These are phyloP conservation scores for Gambusia holbrooki DNA, from an alignment of 2,113 vertebrate species.

Conservation along the genomic window DNA sequence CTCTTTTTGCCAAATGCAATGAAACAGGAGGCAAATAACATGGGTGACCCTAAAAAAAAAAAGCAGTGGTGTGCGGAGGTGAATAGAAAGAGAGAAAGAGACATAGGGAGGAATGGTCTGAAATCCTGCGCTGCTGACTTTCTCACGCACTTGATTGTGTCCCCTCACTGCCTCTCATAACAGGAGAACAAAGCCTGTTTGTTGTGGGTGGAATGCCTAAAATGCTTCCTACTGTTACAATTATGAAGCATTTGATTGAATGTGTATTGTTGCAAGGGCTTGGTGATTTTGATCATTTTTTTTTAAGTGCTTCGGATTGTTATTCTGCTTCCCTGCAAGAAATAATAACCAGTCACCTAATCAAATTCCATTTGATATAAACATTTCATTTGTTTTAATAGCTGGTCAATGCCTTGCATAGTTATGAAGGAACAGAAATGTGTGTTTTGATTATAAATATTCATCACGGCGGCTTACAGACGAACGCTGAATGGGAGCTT, in stretches of 20 bases:
- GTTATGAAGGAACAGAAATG: constrained; percentile 9
- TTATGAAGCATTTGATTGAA: constrained; percentile 80
- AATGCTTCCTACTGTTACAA: constrained; percentile 82
- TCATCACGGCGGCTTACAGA: constrained; percentile 62
- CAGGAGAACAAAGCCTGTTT: constrained; percentile 85
- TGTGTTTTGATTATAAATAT: constrained; percentile 70
- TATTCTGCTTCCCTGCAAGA: constrained; percentile 63
- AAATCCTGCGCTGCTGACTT: constrained; percentile 89
- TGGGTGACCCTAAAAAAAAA: constrained; percentile 86
- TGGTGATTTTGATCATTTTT: constrained; percentile 76
- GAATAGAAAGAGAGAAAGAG: constrained; percentile 46
- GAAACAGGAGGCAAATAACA: constrained; percentile 92
- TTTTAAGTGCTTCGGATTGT: constrained; percentile 66
- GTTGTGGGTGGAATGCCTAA: constrained; percentile 86
- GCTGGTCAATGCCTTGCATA: constrained; percentile 46
- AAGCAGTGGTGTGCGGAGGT: constrained; percentile 1
- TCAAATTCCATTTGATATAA: constrained; percentile 74
- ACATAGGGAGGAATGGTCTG: constrained; percentile 83
- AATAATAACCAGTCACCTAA: constrained; percentile 73
- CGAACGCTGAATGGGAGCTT: constrained; percentile 56
- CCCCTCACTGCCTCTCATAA: constrained; percentile 76
- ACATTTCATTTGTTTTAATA: constrained; percentile 69
- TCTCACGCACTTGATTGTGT: constrained; percentile 85
- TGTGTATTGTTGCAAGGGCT: constrained; percentile 80
- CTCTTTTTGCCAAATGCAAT: constrained; percentile 91